phyloP scores from a whole-genome alignment of 2,888 invertebrate genomes.

The Drosophila anceps region DNA sequence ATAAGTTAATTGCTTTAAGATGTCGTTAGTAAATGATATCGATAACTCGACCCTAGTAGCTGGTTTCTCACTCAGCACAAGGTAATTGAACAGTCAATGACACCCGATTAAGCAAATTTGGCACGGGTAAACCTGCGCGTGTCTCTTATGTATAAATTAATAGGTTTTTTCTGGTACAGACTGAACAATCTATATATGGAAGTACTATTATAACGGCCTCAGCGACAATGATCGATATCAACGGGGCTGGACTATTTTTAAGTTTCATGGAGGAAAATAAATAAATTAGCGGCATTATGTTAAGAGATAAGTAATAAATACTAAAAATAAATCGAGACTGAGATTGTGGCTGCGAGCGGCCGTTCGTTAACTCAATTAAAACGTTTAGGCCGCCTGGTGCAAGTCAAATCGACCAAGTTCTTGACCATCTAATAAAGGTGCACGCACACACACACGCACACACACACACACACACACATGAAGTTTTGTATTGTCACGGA shows the following conservation, averaged over 20 bases:
- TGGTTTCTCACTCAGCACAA: neutral
- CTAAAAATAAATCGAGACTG: slow-evolving; percentile 64
- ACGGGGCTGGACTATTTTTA: slow-evolving; percentile 62
- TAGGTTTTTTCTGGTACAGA: neutral
- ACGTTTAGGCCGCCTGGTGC: slow-evolving; percentile 61
- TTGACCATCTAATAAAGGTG: slow-evolving; percentile 7
- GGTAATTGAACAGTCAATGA: neutral
- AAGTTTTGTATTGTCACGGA: slow-evolving; percentile 4
- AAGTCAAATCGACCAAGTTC: slow-evolving; percentile 30
- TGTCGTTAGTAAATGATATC: neutral
- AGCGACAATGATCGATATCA: slow-evolving; percentile 18
- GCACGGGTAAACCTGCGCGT: neutral
- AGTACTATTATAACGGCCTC: slow-evolving; percentile 1
- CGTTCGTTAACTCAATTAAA: slow-evolving; percentile 74
- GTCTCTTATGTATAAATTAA: neutral
- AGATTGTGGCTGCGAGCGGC: slow-evolving; percentile 12
- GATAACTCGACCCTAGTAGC: neutral
- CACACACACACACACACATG: neutral
- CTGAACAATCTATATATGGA: neutral
- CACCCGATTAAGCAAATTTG: neutral
- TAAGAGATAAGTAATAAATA: slow-evolving; percentile 53
- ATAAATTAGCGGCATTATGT: slow-evolving; percentile 64
- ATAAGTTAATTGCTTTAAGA: neutral
- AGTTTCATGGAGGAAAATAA: slow-evolving; percentile 53
- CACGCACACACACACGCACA: neutral